Evolutionary conservation across 2,797 vertebrate species (phyloP).

Genomic region (Enteromius viviparus): DNA sequence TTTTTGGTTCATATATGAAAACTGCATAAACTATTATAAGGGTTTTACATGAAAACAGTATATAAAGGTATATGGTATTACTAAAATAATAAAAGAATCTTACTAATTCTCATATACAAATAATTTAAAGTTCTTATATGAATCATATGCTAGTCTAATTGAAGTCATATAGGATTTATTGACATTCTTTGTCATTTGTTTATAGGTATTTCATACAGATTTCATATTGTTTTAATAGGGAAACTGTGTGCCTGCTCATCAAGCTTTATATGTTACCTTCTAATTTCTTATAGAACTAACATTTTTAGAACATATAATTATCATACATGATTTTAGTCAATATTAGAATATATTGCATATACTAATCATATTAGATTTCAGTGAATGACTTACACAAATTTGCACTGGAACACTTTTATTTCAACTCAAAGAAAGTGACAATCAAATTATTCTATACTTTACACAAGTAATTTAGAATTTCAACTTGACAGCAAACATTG

Average conservation of each 20-base stretch:
- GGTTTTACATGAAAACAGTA: too few relatives aligned
- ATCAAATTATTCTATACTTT: background rate
- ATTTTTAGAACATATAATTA: background rate
- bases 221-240: background rate
- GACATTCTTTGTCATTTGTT: background rate
- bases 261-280: background rate
- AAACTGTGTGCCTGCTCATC: background rate
- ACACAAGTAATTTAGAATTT: background rate
- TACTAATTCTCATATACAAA: constrained; percentile 1
- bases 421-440: background rate
- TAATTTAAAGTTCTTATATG: background rate
- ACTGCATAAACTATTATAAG: too few relatives aligned
- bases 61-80: too few relatives aligned
- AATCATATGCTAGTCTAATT: background rate
- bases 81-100: too few relatives aligned
- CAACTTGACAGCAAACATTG: background rate
- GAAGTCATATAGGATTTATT: background rate
- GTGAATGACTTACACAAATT: too few relatives aligned
- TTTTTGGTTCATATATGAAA: too few relatives aligned
- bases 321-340: background rate
- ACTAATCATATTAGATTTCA: too few relatives aligned
- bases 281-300: background rate
- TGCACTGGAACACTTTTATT: background rate
- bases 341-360: background rate
- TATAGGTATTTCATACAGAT: background rate